Percentiles rank a stretch among this genome's conserved stretches.
Evolutionary conservation across 2,888 invertebrate genomes (phyloP).

Genomic region (Operophtera brumata): DNA sequence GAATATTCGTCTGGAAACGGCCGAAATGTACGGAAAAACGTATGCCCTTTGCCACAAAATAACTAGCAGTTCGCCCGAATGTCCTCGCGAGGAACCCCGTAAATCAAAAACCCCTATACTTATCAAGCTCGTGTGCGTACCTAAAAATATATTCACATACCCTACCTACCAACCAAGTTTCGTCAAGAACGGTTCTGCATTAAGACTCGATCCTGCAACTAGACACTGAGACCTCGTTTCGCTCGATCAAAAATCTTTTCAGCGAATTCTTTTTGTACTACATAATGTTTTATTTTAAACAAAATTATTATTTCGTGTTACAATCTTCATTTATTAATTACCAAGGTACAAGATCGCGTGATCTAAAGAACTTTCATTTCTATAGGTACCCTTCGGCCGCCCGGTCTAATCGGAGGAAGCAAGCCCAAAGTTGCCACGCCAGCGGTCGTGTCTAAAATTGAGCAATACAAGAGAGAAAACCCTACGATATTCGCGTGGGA

Average conservation of each 20-base stretch:
- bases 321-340: background rate
- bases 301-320: too few relatives aligned
- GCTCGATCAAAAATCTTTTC: background rate
- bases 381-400: conserved; percentile 92
- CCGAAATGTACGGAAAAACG: background rate
- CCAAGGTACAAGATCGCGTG: conserved; percentile 17
- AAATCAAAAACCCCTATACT: too few relatives aligned
- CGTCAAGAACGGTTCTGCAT: too few relatives aligned
- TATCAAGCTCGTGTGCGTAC: too few relatives aligned
- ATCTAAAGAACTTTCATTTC: conserved; percentile 12
- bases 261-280: background rate
- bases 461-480: conserved; percentile 98
- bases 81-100: too few relatives aligned
- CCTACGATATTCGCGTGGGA: conserved; percentile 99
- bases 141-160: too few relatives aligned
- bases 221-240: too few relatives aligned
- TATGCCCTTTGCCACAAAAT: background rate
- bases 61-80: too few relatives aligned
- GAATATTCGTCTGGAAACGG: too few relatives aligned
- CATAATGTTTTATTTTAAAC: too few relatives aligned
- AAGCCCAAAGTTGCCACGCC: conserved; percentile 99
- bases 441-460: conserved; percentile 97
- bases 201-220: too few relatives aligned
- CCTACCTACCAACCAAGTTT: too few relatives aligned
- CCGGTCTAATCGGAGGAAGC: conserved; percentile 95